phyloP scores from a whole-genome alignment of 2,113 vertebrate genomes.

The Leucopsar rothschildi region DNA sequence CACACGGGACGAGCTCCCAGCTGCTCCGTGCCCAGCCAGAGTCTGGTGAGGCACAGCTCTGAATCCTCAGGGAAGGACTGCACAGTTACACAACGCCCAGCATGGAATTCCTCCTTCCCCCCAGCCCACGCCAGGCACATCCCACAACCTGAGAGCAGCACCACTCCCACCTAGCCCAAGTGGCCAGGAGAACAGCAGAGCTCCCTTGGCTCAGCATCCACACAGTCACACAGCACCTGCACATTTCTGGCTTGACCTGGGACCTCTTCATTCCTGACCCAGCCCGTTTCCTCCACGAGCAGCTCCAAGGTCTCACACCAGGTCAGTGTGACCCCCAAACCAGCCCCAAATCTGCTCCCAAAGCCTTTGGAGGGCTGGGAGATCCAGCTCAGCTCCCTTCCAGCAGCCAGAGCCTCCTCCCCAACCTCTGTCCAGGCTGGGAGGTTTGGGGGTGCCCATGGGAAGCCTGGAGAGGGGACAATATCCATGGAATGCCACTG shows the following conservation, averaged over 20 bases:
- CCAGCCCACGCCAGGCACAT: neutral
- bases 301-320: neutral
- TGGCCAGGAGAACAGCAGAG: neutral
- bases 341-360: neutral
- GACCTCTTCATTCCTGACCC: rapidly evolving
- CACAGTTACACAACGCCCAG: neutral
- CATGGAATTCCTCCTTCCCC: neutral
- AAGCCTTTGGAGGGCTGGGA: neutral
- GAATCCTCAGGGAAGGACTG: neutral
- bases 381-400: neutral
- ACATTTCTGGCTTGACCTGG: rapidly evolving
- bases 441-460: neutral
- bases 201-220: neutral
- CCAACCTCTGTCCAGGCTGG: rapidly evolving
- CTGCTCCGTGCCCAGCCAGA: neutral
- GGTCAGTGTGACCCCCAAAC: rapidly evolving
- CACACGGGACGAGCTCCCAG: neutral
- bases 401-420: neutral
- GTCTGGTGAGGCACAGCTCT: neutral
- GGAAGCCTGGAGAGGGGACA: neutral
- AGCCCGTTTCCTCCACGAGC: neutral
- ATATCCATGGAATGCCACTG: neutral
- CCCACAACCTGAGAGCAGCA: rapidly evolving
- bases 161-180: rapidly evolving
- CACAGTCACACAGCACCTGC: neutral